Conservation (phyloP, 2,888 invertebrate species). For the Cinara cedri region DNA sequence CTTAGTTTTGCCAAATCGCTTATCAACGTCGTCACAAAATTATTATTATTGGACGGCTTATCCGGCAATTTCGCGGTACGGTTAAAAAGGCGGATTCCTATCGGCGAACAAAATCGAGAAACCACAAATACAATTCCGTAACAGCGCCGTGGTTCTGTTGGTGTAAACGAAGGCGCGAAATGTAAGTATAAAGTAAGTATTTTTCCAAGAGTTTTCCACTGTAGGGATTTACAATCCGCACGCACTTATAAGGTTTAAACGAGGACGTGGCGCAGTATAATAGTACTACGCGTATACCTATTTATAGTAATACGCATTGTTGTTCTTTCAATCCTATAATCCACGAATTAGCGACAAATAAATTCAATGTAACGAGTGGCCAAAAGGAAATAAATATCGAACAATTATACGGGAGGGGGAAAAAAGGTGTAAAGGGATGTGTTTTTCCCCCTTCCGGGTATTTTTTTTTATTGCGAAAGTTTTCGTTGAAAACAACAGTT, state of each 20-base stretch:
- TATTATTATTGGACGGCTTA: neutral
- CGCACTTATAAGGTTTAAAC: neutral
- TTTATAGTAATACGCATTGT: too few species aligned
- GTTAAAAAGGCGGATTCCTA: neutral
- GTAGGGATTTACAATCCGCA: neutral
- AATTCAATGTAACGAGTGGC: constrained; percentile 29
- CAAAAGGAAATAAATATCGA: constrained; percentile 46
- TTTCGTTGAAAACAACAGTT: constrained; percentile 54
- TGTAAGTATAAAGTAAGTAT: neutral
- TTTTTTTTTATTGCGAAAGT: constrained; percentile 52
- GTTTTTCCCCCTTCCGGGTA: neutral
- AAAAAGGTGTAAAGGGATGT: constrained; percentile 51
- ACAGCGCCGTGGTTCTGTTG: neutral
- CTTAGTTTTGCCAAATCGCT: constrained; percentile 13
- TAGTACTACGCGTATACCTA: too few species aligned
- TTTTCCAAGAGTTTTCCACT: neutral
- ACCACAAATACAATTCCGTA: neutral
- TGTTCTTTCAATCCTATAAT: neutral
- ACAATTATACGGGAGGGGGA: constrained; percentile 35
- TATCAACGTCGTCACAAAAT: neutral
- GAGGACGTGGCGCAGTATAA: neutral
- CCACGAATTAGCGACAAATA: constrained; percentile 27
- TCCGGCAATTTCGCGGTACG: neutral
- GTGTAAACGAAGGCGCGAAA: too few species aligned
- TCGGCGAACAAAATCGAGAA: neutral